phyloP scores from a whole-genome alignment of 2,797 vertebrate species.

The Artibeus lituratus region DNA sequence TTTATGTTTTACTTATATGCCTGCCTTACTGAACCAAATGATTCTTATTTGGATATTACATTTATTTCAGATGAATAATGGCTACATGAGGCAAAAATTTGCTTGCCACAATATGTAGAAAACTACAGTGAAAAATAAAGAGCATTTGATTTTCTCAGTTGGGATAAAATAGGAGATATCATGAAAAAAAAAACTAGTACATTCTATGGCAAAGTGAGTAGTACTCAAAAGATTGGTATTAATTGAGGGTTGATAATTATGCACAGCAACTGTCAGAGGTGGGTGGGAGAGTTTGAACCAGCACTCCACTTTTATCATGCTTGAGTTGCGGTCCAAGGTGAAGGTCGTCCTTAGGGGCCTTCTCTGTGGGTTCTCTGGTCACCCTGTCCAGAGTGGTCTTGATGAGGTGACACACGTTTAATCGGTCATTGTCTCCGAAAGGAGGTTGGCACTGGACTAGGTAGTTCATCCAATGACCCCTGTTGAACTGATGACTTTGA shows the following conservation, averaged over 20 bases:
- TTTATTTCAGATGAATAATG: background rate
- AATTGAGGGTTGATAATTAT: background rate
- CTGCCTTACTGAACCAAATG: conserved; percentile 29
- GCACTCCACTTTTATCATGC: background rate
- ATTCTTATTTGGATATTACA: conserved; percentile 41
- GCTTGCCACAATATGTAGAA: background rate
- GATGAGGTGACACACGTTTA: background rate
- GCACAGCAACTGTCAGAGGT: background rate
- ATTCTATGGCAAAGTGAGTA: background rate
- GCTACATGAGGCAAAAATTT: conserved; percentile 5
- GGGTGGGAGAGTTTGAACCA: background rate
- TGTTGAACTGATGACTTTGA: background rate
- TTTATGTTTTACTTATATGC: conserved; percentile 42
- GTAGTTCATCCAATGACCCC: background rate
- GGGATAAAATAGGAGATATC: background rate
- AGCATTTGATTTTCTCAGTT: background rate
- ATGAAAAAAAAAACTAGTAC: background rate
- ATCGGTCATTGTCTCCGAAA: background rate
- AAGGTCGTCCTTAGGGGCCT: background rate
- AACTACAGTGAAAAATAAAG: background rate
- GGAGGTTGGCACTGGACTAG: background rate
- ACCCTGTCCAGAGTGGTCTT: background rate
- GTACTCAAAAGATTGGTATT: background rate
- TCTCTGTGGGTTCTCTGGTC: background rate
- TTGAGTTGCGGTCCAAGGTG: background rate